Conservation (phyloP, 53 echinoderm and acorn worm species). For the Astropecten irregularis region DNA sequence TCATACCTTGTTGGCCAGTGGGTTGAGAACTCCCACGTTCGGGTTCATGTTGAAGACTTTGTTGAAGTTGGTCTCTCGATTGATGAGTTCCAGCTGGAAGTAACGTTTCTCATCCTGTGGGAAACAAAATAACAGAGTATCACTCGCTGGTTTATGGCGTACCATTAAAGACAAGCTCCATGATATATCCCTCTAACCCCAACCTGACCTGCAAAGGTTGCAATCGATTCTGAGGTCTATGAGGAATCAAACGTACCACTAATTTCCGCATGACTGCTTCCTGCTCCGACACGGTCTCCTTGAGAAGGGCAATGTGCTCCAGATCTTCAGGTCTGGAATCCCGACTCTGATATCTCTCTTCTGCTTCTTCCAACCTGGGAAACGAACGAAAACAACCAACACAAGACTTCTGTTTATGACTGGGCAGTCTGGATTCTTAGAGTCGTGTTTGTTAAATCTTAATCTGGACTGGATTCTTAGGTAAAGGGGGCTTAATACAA, state of each 20-base stretch:
- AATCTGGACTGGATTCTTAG: too few relatives aligned
- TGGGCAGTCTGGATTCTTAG: too few relatives aligned
- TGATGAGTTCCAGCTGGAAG: constrained; percentile 94
- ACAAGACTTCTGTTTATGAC: background rate
- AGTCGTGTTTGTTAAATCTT: too few relatives aligned
- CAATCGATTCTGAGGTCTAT: too few relatives aligned
- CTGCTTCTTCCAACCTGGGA: constrained; percentile 92
- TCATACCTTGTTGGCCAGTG: constrained; percentile 68
- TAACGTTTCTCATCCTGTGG: constrained; percentile 90
- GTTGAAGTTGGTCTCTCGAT: constrained; percentile 97
- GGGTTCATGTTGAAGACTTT: constrained; percentile 94
- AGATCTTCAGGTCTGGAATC: constrained; percentile 92
- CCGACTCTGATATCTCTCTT: constrained; percentile 80
- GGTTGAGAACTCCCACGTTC: constrained; percentile 90
- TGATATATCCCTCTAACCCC: too few relatives aligned
- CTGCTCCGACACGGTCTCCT: constrained; percentile 79
- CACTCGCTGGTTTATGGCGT: too few relatives aligned
- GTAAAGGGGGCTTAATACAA: too few relatives aligned
- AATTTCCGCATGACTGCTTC: constrained; percentile 77
- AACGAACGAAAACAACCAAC: background rate
- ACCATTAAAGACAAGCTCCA: too few relatives aligned
- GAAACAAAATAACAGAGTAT: constrained; percentile 13
- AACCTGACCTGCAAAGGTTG: too few relatives aligned
- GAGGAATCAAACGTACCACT: constrained; percentile 56
- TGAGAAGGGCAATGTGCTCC: constrained; percentile 74